Percentiles rank a stretch among this genome's conserved stretches.
phyloP scores from a whole-genome alignment of 1,140 invertebrate genomes.

The Papilio aristodemus region DNA sequence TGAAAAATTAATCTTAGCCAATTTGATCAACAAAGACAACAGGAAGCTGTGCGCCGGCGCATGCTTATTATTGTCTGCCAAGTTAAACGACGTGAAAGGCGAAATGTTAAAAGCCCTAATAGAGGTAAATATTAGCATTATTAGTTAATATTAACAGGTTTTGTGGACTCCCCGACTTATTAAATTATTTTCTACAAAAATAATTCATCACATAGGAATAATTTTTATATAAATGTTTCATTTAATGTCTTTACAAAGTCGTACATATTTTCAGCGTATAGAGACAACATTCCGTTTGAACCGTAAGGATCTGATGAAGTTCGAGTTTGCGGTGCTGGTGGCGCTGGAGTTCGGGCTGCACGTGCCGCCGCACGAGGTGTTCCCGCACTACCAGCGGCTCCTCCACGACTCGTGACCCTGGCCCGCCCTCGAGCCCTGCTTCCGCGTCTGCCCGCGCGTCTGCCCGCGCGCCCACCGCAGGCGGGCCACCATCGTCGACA shows the following conservation, averaged over 20 bases:
- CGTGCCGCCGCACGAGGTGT: slow-evolving; percentile 93
- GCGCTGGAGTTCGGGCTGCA: slow-evolving; percentile 97
- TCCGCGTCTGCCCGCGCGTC: slow-evolving; percentile 42
- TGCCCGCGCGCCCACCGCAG: slow-evolving; percentile 33
- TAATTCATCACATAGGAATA: no score
- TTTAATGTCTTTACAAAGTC: no score
- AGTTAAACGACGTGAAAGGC: slow-evolving; percentile 98
- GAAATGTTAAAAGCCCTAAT: slow-evolving; percentile 91
- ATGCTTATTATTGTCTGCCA: slow-evolving; percentile 95
- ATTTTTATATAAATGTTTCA: no score
- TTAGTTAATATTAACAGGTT: no score
- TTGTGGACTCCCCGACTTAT: no score
- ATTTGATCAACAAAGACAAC: slow-evolving; percentile 97
- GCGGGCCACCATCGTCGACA: slow-evolving; percentile 61
- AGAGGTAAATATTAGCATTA: slow-evolving; percentile 83
- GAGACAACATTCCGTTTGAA: slow-evolving; percentile 95
- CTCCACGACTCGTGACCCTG: slow-evolving; percentile 90
- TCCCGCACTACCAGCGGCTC: slow-evolving; percentile 96
- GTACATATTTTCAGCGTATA: slow-evolving; percentile 84
- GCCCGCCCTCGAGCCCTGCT: slow-evolving; percentile 52
- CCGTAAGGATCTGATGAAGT: slow-evolving; percentile 93
- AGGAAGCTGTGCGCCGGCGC: slow-evolving; percentile 97
- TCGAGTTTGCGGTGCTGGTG: slow-evolving; percentile 96
- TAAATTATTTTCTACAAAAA: no score
- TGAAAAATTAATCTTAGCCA: slow-evolving; percentile 96